Evolutionary conservation across 2,888 invertebrate genomes (phyloP).

Genomic region (Epiblema foenella): DNA sequence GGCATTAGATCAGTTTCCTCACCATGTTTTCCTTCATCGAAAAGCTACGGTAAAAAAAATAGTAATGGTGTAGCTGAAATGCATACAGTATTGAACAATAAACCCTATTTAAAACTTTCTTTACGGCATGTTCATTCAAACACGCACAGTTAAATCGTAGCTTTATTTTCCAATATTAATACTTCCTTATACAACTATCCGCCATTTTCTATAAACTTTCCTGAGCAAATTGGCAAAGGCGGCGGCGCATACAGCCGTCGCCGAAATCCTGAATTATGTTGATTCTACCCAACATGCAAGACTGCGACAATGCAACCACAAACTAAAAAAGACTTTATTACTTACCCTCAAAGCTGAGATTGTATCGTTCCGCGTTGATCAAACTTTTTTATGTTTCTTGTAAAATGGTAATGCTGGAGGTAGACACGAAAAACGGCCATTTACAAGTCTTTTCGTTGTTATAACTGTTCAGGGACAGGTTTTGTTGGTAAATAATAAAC

Average conservation of each 20-base stretch:
- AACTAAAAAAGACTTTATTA: constrained; percentile 6
- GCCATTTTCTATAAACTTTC: constrained; percentile 43
- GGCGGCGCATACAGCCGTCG: constrained; percentile 40
- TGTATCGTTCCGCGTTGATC: constrained; percentile 1
- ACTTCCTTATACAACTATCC: constrained; percentile 5
- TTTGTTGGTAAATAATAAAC: constrained; percentile 34
- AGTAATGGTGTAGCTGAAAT: neutral
- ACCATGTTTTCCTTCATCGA: no score
- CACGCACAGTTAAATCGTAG: neutral
- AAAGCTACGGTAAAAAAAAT: no score
- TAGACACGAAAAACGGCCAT: constrained; percentile 36
- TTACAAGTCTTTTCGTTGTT: constrained; percentile 33
- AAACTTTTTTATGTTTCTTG: constrained; percentile 41
- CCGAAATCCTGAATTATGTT: constrained; percentile 49
- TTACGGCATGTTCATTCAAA: neutral
- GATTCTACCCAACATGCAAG: constrained; percentile 42
- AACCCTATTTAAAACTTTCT: neutral
- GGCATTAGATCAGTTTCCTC: no score
- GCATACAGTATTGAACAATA: neutral
- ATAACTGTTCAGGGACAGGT: constrained; percentile 34
- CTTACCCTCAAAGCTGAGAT: neutral
- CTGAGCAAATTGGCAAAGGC: constrained; percentile 44
- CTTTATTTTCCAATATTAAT: constrained; percentile 5
- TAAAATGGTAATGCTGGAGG: constrained; percentile 39
- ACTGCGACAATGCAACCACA: constrained; percentile 20